Conservation (phyloP, 2,113 vertebrate genomes). For the Corydoras maculifer region DNA sequence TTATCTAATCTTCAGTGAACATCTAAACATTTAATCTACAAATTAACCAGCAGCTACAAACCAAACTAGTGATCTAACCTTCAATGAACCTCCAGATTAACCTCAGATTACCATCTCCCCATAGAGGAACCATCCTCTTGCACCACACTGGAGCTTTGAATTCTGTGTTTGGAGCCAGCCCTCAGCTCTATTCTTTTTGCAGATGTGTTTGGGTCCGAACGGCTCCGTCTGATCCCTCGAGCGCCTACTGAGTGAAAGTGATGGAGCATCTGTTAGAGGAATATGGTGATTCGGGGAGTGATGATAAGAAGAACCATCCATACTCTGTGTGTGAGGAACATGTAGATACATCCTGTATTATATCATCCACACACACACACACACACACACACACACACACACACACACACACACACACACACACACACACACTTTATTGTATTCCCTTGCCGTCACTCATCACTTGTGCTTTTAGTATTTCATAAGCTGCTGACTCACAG, state of each 20-base stretch:
- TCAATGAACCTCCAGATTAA: too few relatives aligned
- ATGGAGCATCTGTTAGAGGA: constrained; percentile 8
- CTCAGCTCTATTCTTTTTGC: background rate
- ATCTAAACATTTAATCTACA: background rate
- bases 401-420: constrained; percentile 17
- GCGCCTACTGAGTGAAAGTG: constrained; percentile 19
- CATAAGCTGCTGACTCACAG: constrained; percentile 29
- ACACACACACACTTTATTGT: constrained; percentile 1
- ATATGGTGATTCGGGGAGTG: background rate
- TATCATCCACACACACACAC: constrained; percentile 26
- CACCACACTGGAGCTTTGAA: background rate
- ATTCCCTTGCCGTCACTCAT: background rate
- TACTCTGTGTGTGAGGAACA: background rate
- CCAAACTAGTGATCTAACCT: background rate
- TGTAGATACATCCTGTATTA: constrained; percentile 28
- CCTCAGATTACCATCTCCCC: too few relatives aligned
- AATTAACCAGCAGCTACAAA: background rate
- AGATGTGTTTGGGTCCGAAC: constrained; percentile 14
- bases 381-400: constrained; percentile 13
- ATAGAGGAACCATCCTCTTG: background rate
- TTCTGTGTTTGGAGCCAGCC: background rate
- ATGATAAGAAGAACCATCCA: constrained; percentile 13
- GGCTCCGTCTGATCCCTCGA: background rate
- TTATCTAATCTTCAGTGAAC: background rate
- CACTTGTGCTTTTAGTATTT: constrained; percentile 32